Conservation (phyloP, 92 coral and sea anemone genomes). For the Phenganax marumi region DNA sequence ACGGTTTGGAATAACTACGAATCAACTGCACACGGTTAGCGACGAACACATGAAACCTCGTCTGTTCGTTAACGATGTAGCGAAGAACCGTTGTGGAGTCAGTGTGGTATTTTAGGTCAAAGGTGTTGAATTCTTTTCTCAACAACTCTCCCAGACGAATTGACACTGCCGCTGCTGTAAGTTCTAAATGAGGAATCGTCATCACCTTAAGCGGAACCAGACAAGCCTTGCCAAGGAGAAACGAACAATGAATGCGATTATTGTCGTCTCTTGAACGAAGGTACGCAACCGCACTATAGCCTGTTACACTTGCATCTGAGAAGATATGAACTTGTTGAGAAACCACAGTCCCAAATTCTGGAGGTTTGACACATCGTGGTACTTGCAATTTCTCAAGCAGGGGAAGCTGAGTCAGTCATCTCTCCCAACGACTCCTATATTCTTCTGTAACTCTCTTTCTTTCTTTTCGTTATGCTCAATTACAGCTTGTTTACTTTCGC, state of each 20-base stretch:
- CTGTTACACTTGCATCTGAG: slow-evolving; percentile 53
- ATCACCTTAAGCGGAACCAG: slow-evolving; percentile 50
- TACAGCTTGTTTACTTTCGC: slow-evolving; percentile 50
- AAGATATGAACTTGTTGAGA: slow-evolving; percentile 41
- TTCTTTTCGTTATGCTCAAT: slow-evolving; percentile 44
- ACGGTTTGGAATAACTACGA: slow-evolving; percentile 46
- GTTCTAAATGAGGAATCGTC: slow-evolving; percentile 48
- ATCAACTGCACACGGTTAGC: slow-evolving; percentile 63
- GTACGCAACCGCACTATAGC: slow-evolving; percentile 54
- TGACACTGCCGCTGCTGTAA: slow-evolving; percentile 47
- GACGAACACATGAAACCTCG: slow-evolving; percentile 54
- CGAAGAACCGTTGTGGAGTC: slow-evolving; percentile 51
- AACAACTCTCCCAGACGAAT: slow-evolving; percentile 48
- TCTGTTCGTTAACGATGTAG: slow-evolving; percentile 36
- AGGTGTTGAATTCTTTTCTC: slow-evolving; percentile 31
- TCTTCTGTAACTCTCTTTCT: slow-evolving; percentile 32
- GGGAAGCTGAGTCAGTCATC: neutral
- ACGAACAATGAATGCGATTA: slow-evolving; percentile 37
- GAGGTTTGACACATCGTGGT: neutral
- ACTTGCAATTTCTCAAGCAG: slow-evolving; percentile 11
- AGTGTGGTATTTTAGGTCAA: slow-evolving; percentile 43
- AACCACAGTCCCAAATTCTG: slow-evolving; percentile 1
- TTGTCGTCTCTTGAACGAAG: slow-evolving; percentile 38
- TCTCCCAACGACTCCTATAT: slow-evolving; percentile 9
- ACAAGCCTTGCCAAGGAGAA: slow-evolving; percentile 54